These are phyloP conservation scores for Aythya baeri DNA, from an alignment of 2,113 vertebrate species.

Conservation along the genomic window DNA sequence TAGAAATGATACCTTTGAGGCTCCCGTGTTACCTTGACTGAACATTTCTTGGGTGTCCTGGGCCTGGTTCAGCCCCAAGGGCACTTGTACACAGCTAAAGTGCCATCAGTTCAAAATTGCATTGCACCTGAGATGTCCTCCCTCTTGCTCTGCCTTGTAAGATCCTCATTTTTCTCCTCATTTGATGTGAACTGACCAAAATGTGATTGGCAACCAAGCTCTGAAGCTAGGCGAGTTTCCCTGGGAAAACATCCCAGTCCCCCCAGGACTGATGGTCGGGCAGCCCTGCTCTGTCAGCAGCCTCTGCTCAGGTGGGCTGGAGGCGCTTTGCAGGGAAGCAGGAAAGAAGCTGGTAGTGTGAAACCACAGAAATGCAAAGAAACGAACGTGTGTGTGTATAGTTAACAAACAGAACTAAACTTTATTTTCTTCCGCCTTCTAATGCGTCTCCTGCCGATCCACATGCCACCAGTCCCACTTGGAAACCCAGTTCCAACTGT, in stretches of 20 bases:
- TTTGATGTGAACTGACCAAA: background rate
- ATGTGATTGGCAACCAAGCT: background rate
- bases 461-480: background rate
- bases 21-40: accelerated
- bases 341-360: background rate
- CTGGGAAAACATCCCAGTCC: background rate
- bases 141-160: accelerated
- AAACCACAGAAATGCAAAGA: background rate
- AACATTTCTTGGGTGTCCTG: background rate
- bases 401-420: background rate
- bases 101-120: background rate
- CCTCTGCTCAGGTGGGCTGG: background rate
- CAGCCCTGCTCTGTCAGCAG: background rate
- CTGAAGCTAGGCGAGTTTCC: background rate
- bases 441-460: background rate
- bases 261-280: no score
- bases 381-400: background rate
- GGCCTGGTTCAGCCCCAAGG: background rate
- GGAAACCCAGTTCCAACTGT: background rate
- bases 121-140: accelerated
- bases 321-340: background rate
- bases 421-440: background rate
- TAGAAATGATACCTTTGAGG: background rate
- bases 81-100: background rate
- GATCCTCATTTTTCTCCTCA: background rate